Evolutionary conservation across 2,797 vertebrate genomes (phyloP), one percentile per base, ranked within the genome.

Genomic region (Perdix hodgsoniae): DNA sequence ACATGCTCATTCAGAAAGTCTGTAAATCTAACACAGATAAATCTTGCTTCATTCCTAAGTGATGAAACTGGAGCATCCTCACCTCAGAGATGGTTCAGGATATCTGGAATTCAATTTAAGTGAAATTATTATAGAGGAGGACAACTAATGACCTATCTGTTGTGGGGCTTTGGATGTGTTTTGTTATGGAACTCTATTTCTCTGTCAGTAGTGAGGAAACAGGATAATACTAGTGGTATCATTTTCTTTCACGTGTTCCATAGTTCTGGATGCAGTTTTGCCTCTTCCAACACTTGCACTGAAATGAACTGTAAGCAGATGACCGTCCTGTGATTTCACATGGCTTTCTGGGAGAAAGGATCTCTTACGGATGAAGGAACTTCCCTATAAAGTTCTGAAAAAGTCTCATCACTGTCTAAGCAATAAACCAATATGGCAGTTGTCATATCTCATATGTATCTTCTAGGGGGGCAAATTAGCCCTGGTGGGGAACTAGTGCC

Each of bases 11-110:
- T 94, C 93, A 95, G 74, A 90, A 86, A 82, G 67, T 29, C 89
- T 63, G 83, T 92, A 90, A 94, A 88, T 88, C 77, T 88, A 93
- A 74, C 39, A 90, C 74, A 84, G 92, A 90, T 93, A 95, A 93
- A 95, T 90, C 92, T 90, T 74, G 42, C 77, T 94, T 95, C 77
- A 69, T 91, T 95, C 95, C 73, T 93, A 82, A 91, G 92, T 44
- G 67, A 91, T 86, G 91, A 95, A 92, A 76, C 71, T 6, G 35
- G 89, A 93, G 83, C 85, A 66, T 57, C 89, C 74, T 94, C 91
- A 95, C 91, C 88, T 94, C 88, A 64, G 59, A 88, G 89, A 91
- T 44, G 54, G 85, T 90, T 93, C 94, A 84, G 86, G 71, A 71
- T 82, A 92, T 72, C 93, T 66, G 42, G 49, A 91, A 92, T 95